Evolutionary conservation across 1,140 invertebrate species (phyloP).

Genomic region (Temnothorax longispinosus): DNA sequence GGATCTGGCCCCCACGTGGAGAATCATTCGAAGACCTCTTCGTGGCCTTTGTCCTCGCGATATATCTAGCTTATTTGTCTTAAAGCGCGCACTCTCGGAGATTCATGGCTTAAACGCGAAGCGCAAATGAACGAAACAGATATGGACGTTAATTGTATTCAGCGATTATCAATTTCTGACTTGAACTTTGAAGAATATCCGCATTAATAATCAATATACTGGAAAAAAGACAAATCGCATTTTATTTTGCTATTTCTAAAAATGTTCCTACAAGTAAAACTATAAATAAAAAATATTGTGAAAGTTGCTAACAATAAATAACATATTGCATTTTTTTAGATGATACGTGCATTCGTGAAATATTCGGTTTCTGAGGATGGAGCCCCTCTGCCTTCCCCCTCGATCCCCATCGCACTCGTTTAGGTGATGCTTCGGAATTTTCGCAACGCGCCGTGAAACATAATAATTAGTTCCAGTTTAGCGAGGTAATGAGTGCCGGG

Average conservation of each 20-base stretch:
- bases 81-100: background rate
- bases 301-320: background rate
- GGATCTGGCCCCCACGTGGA: slow-evolving; percentile 73
- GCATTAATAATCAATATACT: background rate
- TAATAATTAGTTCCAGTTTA: slow-evolving; percentile 81
- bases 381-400: slow-evolving; percentile 57
- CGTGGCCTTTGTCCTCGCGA: slow-evolving; percentile 66
- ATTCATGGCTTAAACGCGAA: slow-evolving; percentile 46
- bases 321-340: background rate
- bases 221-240: background rate
- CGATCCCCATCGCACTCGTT: background rate
- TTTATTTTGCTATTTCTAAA: background rate
- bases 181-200: background rate
- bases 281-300: background rate
- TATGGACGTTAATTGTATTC: slow-evolving; percentile 25
- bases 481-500: slow-evolving; percentile 74
- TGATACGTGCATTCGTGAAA: background rate
- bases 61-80: slow-evolving; percentile 59
- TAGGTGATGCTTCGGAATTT: slow-evolving; percentile 64
- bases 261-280: background rate
- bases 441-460: slow-evolving; percentile 75
- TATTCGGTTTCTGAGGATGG: slow-evolving; percentile 16
- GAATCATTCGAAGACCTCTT: slow-evolving; percentile 58
- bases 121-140: slow-evolving; percentile 28
- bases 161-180: slow-evolving; percentile 9